phyloP scores from a whole-genome alignment of 2,113 vertebrate genomes.

The Microtus montanus region DNA sequence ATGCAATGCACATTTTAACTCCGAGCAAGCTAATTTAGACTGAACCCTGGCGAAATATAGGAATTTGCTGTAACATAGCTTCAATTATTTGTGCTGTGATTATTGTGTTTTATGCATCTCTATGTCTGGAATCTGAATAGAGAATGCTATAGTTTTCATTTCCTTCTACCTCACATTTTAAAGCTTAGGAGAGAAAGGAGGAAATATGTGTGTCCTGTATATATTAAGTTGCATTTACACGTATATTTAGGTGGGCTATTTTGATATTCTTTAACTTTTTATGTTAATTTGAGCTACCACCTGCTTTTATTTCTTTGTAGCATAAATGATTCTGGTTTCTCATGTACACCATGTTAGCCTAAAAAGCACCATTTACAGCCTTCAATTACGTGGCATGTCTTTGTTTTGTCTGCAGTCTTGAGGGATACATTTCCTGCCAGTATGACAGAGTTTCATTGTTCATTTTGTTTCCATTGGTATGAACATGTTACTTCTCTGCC shows the following conservation, averaged over 20 bases:
- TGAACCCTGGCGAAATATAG: background rate
- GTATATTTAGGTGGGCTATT: background rate
- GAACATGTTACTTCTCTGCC: background rate
- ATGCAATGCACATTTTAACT: background rate
- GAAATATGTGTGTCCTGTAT: background rate
- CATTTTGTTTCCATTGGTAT: background rate
- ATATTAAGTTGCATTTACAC: background rate
- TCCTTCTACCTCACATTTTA: background rate
- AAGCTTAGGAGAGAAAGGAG: background rate
- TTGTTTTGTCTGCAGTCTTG: slow-evolving; percentile 17
- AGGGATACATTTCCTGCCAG: background rate
- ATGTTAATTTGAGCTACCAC: background rate
- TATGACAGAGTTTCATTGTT: background rate
- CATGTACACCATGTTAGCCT: background rate
- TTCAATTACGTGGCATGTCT: background rate
- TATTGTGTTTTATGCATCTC: background rate
- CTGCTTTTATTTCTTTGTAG: slow-evolving; percentile 24
- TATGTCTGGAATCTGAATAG: background rate
- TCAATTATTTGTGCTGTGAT: background rate
- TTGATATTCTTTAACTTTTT: background rate
- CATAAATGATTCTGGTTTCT: background rate
- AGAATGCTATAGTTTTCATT: background rate
- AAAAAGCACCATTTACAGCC: background rate
- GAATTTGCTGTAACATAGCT: background rate
- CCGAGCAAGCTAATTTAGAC: background rate